Evolutionary conservation across 1,140 invertebrate species (phyloP).

Genomic region (Glossosoma conforme): DNA sequence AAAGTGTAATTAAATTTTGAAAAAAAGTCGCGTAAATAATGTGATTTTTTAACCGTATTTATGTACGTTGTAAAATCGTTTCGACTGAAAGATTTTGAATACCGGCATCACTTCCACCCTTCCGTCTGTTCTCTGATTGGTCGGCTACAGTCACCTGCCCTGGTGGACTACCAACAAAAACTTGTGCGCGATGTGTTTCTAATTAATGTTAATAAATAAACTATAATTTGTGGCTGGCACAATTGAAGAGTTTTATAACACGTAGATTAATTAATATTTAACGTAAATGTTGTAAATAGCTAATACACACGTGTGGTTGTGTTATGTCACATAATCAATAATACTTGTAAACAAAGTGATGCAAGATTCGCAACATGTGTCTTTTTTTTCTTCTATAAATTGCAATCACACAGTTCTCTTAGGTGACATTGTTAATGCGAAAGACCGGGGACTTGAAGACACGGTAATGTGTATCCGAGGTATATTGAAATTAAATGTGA

Average conservation of each 20-base stretch:
- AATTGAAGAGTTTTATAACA: not conserved
- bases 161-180: slow-evolving; percentile 7
- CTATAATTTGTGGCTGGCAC: not conserved
- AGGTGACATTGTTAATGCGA: too few relatives aligned
- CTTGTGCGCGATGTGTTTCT: not conserved
- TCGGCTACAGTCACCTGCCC: slow-evolving; percentile 18
- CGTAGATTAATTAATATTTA: too few relatives aligned
- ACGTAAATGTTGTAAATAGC: too few relatives aligned
- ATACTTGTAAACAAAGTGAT: too few relatives aligned
- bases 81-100: slow-evolving; percentile 22
- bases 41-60: slow-evolving; percentile 15
- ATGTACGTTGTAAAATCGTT: slow-evolving; percentile 24
- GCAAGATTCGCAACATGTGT: too few relatives aligned
- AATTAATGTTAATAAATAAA: slow-evolving; percentile 13
- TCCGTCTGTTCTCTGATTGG: slow-evolving; percentile 20
- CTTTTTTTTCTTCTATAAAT: too few relatives aligned
- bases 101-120: slow-evolving; percentile 16
- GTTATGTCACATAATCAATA: too few relatives aligned
- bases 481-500: too few relatives aligned
- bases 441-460: too few relatives aligned
- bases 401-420: too few relatives aligned
- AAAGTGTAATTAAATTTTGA: not conserved
- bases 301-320: too few relatives aligned
- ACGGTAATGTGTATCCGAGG: too few relatives aligned
- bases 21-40: slow-evolving; percentile 14